Conservation (phyloP, 2,797 vertebrate genomes). For the Sebastes kiyomatsui region DNA sequence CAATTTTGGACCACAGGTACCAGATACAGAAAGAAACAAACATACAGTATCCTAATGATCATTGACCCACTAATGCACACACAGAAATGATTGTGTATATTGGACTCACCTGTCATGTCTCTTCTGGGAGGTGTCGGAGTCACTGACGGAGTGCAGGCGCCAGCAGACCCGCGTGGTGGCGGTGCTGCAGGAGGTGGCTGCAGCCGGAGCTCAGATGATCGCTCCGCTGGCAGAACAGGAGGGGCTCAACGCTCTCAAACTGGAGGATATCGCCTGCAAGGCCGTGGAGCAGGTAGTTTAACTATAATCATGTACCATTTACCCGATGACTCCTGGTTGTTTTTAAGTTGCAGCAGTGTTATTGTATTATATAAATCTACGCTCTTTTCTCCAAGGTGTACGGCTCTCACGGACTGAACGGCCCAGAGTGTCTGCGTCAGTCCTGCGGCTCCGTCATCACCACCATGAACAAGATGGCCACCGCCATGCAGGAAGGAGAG, state of each 20-base stretch:
- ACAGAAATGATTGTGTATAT: neutral
- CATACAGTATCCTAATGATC: neutral
- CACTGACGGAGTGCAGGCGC: conserved; percentile 89
- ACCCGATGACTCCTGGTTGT: neutral
- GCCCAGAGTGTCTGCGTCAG: conserved; percentile 91
- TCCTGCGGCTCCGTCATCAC: conserved; percentile 91
- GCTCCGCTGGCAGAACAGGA: conserved; percentile 89
- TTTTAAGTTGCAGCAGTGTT: neutral
- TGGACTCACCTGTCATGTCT: neutral
- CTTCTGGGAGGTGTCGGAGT: conserved; percentile 86
- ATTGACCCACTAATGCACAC: neutral
- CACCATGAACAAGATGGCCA: conserved; percentile 99
- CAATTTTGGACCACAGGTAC: conserved; percentile 87
- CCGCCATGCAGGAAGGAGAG: conserved; percentile 98
- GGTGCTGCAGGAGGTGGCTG: conserved; percentile 93
- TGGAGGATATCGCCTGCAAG: conserved; percentile 90
- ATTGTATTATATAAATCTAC: neutral
- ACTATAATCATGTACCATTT: neutral
- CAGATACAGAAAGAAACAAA: neutral
- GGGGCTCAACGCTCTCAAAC: conserved; percentile 84
- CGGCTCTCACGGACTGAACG: conserved; percentile 84
- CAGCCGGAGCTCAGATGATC: conserved; percentile 90
- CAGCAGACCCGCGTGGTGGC: conserved; percentile 93
- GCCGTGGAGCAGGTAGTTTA: conserved; percentile 89
- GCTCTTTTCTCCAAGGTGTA: conserved; percentile 82